Base-by-base conservation (phyloP, 2,888 invertebrate genomes). In the Bhutanitis thaidina region DNA sequence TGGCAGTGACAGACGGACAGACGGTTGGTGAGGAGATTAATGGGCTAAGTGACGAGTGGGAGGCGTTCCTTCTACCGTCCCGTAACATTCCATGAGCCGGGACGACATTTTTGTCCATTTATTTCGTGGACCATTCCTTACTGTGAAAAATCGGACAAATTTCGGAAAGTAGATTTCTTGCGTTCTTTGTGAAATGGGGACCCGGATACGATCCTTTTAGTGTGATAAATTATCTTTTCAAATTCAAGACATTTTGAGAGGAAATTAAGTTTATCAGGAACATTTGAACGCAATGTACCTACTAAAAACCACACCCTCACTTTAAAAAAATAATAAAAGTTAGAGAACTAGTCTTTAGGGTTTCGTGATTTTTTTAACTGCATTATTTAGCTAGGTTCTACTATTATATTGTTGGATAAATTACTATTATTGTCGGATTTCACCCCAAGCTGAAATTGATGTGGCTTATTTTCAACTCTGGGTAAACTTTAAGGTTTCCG, bases 1-100 rank as follows among this genome's bases (percentile, higher is more conserved):
- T 76, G 82, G 71, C 80, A 73, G 77, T 83, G 88, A 85, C 84
- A 80, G 85, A 83, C 81, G 79, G 81, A 81, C 78, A 74, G 81
- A 79, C 83, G 71, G 77, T 78, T 80, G 73, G 71, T 67, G 71
- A 67, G 66, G 79, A 86, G 86, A 89, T 87, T 86, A 88, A 88
- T 89, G 87, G 74, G 77, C 81, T 79, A 80, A 85, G 84, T 88
- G 87, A 83, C 78, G 82, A 85, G 86, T 83, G 80, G 84, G 85
- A 81, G 76, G 78, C 64, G 65, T 67, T 60, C 67, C 66, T 64
- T 67, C 52, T 60, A 61, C 58, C 62, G 60, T 70, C 66, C 58
- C 61, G 51, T 58, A 57, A 60, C 54, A 59, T 59, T 70, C 67
- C 65, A 61, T 67, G 68, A 69, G 59, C 64, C 64, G 67, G 65